A percentile compares a stretch with the other conserved stretches of the same genome.
These are phyloP conservation scores for Zelleria hepariella DNA, from an alignment of 2,888 invertebrate species.

Conservation along the genomic window DNA sequence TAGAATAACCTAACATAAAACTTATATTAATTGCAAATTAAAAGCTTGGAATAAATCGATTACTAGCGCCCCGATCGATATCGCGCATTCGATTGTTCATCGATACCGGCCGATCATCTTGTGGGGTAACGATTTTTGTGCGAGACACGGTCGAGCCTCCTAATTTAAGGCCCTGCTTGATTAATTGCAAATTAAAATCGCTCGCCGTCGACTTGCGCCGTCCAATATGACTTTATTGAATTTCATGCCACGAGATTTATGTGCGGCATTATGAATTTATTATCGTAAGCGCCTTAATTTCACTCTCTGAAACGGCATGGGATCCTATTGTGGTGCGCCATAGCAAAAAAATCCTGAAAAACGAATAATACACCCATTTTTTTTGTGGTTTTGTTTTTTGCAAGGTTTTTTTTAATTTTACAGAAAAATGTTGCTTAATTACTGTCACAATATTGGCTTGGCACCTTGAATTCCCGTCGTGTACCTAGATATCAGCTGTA, in stretches of 20 bases:
- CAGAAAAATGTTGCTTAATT: no score
- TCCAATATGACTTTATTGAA: slow-evolving; percentile 69
- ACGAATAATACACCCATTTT: not conserved
- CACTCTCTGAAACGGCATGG: not conserved
- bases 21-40: no score
- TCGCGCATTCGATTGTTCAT: not conserved
- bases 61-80: not conserved
- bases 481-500: no score
- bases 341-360: not conserved
- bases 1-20: no score
- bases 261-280: slow-evolving; percentile 55
- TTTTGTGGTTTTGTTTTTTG: no score
- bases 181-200: slow-evolving; percentile 69
- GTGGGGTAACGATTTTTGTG: slow-evolving; percentile 40
- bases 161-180: slow-evolving; percentile 57
- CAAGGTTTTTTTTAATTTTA: no score
- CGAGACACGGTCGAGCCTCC: slow-evolving; percentile 48
- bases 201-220: slow-evolving; percentile 50
- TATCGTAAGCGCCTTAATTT: slow-evolving; percentile 24
- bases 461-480: no score
- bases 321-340: not conserved
- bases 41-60: not conserved
- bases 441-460: no score
- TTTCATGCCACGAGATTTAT: slow-evolving; percentile 64
- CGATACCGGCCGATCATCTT: slow-evolving; percentile 15